phyloP scores from a whole-genome alignment of 23 tunicate genomes.

The Clavelina lepadiformis region DNA sequence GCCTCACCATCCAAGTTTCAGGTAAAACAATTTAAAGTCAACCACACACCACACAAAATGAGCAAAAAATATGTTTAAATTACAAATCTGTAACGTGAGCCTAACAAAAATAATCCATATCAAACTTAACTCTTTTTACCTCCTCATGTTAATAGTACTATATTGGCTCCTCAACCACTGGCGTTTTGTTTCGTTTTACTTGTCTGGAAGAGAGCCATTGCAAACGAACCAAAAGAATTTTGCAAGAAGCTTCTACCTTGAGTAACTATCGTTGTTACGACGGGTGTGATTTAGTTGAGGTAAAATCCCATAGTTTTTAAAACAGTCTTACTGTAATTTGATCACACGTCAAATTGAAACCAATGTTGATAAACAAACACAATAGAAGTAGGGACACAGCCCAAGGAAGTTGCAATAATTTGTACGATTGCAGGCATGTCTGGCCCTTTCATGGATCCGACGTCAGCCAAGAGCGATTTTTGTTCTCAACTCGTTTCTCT shows the following conservation, averaged over 20 bases:
- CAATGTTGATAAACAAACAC: too few species aligned
- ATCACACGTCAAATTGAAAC: too few species aligned
- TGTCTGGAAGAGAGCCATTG: conserved; percentile 65
- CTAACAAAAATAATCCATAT: too few species aligned
- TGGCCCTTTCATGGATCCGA: conserved; percentile 78
- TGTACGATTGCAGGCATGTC: conserved; percentile 69
- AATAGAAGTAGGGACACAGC: too few species aligned
- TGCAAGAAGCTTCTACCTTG: conserved; percentile 30
- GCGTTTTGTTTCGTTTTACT: conserved; percentile 48
- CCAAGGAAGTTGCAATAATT: too few species aligned
- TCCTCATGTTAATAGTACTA: conserved; percentile 26
- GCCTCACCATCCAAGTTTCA: conserved; percentile 46
- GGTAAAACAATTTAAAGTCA: conserved; percentile 3
- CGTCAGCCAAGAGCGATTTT: conserved; percentile 81
- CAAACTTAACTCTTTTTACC: background rate
- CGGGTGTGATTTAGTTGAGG: conserved; percentile 74
- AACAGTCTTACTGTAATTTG: background rate
- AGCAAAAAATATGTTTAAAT: too few species aligned
- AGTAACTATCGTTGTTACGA: conserved; percentile 70
- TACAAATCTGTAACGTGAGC: too few species aligned
- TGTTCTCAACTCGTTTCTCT: conserved; percentile 76
- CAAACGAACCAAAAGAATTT: conserved; percentile 24
- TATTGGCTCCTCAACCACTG: conserved; percentile 79
- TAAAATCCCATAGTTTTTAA: conserved; percentile 7
- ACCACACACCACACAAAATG: background rate